These are phyloP conservation scores for Pyralis farinalis DNA, from an alignment of 2,888 invertebrate species.

Conservation along the genomic window DNA sequence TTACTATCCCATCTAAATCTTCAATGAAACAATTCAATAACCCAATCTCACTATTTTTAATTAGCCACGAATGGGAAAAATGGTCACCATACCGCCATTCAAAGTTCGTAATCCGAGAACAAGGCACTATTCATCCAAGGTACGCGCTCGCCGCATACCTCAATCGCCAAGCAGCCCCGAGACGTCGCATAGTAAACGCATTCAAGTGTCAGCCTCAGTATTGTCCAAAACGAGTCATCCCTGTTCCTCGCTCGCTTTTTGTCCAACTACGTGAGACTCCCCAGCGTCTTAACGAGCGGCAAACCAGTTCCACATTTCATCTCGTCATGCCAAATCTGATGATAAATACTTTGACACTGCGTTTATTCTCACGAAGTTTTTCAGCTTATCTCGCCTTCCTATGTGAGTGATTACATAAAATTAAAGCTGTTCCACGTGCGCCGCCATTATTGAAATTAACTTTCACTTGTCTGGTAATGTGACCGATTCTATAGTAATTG, in stretches of 20 bases:
- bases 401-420: too few species aligned
- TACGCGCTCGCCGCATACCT: slow-evolving; percentile 3
- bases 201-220: slow-evolving; percentile 58
- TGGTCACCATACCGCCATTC: slow-evolving; percentile 2
- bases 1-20: too few species aligned
- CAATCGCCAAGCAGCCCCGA: slow-evolving; percentile 11
- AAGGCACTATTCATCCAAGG: neutral
- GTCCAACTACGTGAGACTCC: slow-evolving; percentile 4
- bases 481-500: slow-evolving; percentile 60
- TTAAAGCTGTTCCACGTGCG: slow-evolving; percentile 19
- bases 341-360: slow-evolving; percentile 56
- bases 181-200: slow-evolving; percentile 55
- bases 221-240: slow-evolving; percentile 46
- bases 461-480: slow-evolving; percentile 58
- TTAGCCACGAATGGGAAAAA: neutral
- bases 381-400: slow-evolving; percentile 15
- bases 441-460: slow-evolving; percentile 48
- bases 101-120: neutral
- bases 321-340: slow-evolving; percentile 66
- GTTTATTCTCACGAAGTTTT: slow-evolving; percentile 45
- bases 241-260: slow-evolving; percentile 46
- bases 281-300: slow-evolving; percentile 60
- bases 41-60: neutral
- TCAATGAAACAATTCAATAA: too few species aligned
- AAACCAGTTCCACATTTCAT: slow-evolving; percentile 69